These are phyloP conservation scores for Dermochelys coriacea DNA, from an alignment of 2,797 vertebrate genomes.

Conservation along the genomic window DNA sequence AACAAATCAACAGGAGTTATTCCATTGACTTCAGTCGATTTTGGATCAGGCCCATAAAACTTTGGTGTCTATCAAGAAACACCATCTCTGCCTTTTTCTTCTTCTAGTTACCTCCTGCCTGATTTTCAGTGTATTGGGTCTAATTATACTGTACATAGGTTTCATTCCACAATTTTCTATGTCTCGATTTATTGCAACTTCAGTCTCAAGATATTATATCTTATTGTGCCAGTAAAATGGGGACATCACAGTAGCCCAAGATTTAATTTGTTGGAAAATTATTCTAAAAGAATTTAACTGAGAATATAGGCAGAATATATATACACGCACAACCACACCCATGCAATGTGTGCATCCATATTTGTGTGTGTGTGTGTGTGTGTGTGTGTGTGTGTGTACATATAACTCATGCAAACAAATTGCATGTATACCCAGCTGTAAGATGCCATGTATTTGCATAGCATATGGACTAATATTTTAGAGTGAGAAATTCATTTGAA, in stretches of 20 bases:
- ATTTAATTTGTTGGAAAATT: not conserved
- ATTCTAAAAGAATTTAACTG: not conserved
- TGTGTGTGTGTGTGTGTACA: not conserved
- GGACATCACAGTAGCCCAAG: not conserved
- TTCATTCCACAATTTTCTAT: not conserved
- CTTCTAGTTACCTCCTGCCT: not conserved
- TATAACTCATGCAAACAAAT: not conserved
- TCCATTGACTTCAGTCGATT: not conserved
- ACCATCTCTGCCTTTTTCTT: not conserved
- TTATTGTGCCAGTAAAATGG: not conserved
- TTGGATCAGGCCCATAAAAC: not conserved
- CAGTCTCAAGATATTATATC: not conserved
- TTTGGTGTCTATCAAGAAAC: not conserved
- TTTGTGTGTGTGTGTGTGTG: not conserved
- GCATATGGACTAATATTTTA: not conserved
- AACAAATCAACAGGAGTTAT: not conserved
- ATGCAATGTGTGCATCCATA: not conserved
- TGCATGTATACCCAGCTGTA: not conserved
- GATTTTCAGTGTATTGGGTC: not conserved
- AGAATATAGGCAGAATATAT: not conserved
- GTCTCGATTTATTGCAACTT: not conserved
- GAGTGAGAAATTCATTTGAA: not conserved
- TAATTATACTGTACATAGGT: not conserved
- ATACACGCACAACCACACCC: not conserved
- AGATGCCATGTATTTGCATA: not conserved